These are phyloP conservation scores for Cephonodes hylas DNA, from an alignment of 2,888 invertebrate species.

Conservation along the genomic window DNA sequence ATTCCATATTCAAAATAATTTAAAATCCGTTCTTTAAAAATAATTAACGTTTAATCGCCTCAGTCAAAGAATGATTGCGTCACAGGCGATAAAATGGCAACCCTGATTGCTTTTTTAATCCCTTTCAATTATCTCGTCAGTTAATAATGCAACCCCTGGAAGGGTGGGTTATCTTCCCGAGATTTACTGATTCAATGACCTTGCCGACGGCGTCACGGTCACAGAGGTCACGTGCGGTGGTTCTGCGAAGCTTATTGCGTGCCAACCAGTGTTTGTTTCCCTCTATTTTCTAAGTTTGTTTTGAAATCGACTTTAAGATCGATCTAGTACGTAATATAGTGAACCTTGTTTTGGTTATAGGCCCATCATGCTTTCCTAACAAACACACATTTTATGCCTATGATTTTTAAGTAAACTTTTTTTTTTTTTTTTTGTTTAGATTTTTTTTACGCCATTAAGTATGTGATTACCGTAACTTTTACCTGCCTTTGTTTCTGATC, in stretches of 20 bases:
- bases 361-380: no score
- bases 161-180: constrained; percentile 16
- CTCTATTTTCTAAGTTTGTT: neutral
- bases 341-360: no score
- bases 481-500: no score
- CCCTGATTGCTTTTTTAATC: neutral
- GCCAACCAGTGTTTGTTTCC: neutral
- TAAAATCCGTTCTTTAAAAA: no score
- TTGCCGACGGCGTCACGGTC: constrained; percentile 21
- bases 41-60: neutral
- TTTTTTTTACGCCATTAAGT: no score
- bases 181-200: constrained; percentile 27
- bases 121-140: neutral
- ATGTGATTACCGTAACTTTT: no score
- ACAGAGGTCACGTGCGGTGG: constrained; percentile 22
- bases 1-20: no score
- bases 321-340: no score
- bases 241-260: constrained; percentile 14
- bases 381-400: no score
- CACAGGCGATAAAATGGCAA: neutral
- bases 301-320: neutral
- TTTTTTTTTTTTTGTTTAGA: no score
- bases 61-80: neutral
- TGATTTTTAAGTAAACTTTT: no score
- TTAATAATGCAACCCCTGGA: neutral